Conservation (phyloP, 2,797 vertebrate species). For the Artibeus jamaicensis region DNA sequence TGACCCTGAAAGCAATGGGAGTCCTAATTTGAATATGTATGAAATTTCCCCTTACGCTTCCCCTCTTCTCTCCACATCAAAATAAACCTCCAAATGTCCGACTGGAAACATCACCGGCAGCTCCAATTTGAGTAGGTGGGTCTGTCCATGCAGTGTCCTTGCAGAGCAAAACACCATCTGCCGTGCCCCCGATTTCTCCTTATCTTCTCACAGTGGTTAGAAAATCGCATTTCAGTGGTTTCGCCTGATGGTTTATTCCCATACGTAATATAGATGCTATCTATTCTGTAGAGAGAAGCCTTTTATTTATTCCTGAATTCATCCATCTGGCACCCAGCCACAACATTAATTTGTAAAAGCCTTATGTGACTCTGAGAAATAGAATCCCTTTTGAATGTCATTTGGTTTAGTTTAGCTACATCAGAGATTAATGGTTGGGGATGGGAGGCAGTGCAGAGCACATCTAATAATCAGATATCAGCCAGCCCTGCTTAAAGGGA, state of each 20-base stretch:
- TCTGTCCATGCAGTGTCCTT: not conserved
- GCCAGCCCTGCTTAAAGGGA: not conserved
- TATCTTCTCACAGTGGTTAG: not conserved
- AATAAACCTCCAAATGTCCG: not conserved
- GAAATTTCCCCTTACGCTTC: not conserved
- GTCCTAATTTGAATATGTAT: not conserved
- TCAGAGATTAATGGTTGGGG: conserved; percentile 19
- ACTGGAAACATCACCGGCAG: not conserved
- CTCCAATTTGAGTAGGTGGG: not conserved
- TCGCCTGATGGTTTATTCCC: conserved; percentile 17
- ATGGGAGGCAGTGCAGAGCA: not conserved
- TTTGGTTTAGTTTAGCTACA: conserved; percentile 58
- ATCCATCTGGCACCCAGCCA: not conserved
- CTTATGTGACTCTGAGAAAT: conserved; percentile 38
- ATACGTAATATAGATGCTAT: conserved; percentile 26
- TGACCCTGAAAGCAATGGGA: not conserved
- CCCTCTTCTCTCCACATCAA: not conserved
- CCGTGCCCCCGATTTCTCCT: not conserved
- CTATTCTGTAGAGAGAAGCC: not conserved
- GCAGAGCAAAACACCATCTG: not conserved
- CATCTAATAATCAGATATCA: conserved; percentile 42
- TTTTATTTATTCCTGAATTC: conserved; percentile 42
- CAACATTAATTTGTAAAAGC: conserved; percentile 36
- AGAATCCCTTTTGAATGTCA: conserved; percentile 33
- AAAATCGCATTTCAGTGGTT: conserved; percentile 39